Evolutionary conservation across 1,140 invertebrate species (phyloP).

Genomic region (Oedothorax gibbosus): DNA sequence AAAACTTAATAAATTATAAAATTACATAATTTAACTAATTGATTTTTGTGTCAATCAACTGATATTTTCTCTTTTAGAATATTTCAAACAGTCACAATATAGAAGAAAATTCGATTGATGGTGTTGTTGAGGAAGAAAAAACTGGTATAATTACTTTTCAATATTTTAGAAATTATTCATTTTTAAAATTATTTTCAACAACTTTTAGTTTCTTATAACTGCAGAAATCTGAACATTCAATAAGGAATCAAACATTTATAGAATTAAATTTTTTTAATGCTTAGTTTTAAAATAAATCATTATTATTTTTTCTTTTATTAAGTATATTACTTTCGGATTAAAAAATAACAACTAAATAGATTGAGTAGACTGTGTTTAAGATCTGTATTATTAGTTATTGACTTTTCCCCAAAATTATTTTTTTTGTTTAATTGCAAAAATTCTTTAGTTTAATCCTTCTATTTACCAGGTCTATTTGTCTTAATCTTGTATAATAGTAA

Average conservation of each 20-base stretch:
- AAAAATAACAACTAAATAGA: background rate
- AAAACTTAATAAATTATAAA: background rate
- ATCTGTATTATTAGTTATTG: background rate
- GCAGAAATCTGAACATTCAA: background rate
- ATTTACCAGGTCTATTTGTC: background rate
- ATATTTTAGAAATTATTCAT: background rate
- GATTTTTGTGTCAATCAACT: background rate
- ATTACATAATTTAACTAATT: no score
- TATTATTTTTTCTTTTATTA: background rate
- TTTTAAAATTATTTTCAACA: background rate
- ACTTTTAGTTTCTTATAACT: background rate
- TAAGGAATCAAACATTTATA: background rate
- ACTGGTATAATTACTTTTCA: background rate
- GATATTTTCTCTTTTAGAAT: constrained; percentile 28
- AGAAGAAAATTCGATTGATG: constrained; percentile 50
- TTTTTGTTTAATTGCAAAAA: background rate
- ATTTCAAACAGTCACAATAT: constrained; percentile 20
- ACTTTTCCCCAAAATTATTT: background rate
- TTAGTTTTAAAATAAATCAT: background rate
- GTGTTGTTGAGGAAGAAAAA: constrained; percentile 19
- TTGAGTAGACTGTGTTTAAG: background rate
- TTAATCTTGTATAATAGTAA: no score
- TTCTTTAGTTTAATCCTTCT: background rate
- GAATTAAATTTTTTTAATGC: background rate
- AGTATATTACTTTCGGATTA: background rate